Base-by-base conservation (phyloP, 2,888 invertebrate species). In the Sisyra terminalis region DNA sequence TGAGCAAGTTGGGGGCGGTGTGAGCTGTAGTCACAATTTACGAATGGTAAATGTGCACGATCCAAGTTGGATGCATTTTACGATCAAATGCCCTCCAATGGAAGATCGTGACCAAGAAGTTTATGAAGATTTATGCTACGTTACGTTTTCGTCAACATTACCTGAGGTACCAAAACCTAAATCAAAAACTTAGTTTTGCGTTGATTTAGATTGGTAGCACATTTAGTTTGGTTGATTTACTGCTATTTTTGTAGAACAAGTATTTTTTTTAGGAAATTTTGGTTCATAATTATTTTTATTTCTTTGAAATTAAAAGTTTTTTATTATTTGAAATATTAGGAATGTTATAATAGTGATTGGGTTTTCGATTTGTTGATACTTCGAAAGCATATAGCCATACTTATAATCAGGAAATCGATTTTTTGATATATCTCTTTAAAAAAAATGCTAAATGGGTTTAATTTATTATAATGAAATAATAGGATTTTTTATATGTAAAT, bases 101-200 rank as follows among this genome's bases (percentile, higher is more conserved):
- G 74, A 73, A 57, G 75, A 74, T 54, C 64, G 75, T 50, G 84
- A 84, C 53, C 83, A 85, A 61, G 83, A 84, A 65, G 79, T 86
- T 55, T 88, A 88, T 62, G 87, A 86, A 65, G 85, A 87, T 64
- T 73, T 88, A 52, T 86, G 86, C 71, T 87, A 84, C 63, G 82
- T 86, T 58, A 84, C 83, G 58, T 81, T 85, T 64, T 71, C 79
- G 50, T 73, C 78, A 52, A 64, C 70, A 50, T 65, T 68, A 59
- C 73, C 77, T 50, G 79, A 81, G 80, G 81, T 81, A 61, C 24
- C 24, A 24, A 24, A 24, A 24, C 24, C 24, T 24, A 7, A 24
- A 24, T 24, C 3, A 24, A 24, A 24, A 24, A 7, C 24, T 5
- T 24, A 24, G 24, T 38, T 15, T 14, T 9, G 3, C 34, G 15